A percentile compares a stretch with the other conserved stretches of the same genome.
Conservation (phyloP, 1,140 invertebrate species). For the Copidosoma floridanum region DNA sequence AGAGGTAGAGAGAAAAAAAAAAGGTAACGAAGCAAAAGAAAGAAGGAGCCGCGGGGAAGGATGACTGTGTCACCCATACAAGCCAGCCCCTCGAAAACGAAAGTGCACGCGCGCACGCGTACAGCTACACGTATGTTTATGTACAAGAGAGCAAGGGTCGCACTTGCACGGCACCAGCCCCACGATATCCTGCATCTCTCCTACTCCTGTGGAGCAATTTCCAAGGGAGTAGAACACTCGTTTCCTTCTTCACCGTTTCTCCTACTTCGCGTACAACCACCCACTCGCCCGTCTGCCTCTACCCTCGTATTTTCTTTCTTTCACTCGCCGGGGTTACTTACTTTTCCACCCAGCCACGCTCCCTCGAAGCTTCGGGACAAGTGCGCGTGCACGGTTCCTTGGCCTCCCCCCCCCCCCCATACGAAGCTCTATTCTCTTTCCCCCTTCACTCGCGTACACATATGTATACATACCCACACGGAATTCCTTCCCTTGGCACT, state of each 20-base stretch:
- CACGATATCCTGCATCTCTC: too few relatives aligned
- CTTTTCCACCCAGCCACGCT: background rate
- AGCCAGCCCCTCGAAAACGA: constrained; percentile 39
- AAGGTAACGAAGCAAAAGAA: too few relatives aligned
- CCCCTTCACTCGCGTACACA: background rate
- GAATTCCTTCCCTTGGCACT: too few relatives aligned
- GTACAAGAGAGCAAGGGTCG: too few relatives aligned
- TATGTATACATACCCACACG: too few relatives aligned
- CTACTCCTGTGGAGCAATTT: constrained; percentile 5
- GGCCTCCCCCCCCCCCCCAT: background rate
- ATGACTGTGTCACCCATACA: constrained; percentile 32
- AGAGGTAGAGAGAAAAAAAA: too few relatives aligned
- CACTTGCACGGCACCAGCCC: too few relatives aligned
- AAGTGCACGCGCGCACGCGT: constrained; percentile 41
- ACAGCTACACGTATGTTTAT: too few relatives aligned
- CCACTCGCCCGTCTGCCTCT: background rate
- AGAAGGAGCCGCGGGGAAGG: too few relatives aligned
- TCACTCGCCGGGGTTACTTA: background rate
- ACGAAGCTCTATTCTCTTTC: background rate
- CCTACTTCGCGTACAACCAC: background rate
- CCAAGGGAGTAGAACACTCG: background rate
- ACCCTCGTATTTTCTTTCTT: background rate
- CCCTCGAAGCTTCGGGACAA: background rate
- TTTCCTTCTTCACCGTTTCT: background rate
- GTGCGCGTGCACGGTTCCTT: background rate